Percentiles rank a stretch among this genome's conserved stretches.
These are phyloP conservation scores for Palythoa grandiflora DNA, from an alignment of 92 coral and sea anemone genomes.

Conservation along the genomic window DNA sequence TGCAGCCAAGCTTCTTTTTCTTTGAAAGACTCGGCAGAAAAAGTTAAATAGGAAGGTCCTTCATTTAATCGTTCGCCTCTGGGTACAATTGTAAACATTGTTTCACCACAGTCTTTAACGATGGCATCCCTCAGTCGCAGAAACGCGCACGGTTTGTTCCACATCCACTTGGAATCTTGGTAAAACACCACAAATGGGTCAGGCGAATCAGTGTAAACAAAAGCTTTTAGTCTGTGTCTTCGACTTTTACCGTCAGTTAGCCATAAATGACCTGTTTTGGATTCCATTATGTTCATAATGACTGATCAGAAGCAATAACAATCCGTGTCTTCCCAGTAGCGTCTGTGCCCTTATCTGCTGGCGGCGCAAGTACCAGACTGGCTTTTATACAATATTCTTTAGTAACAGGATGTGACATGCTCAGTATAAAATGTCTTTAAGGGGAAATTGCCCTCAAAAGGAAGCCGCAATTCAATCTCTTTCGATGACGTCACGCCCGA, in stretches of 20 bases:
- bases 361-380: neutral
- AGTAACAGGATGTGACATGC: conserved; percentile 50
- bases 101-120: conserved; percentile 68
- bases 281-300: conserved; percentile 80
- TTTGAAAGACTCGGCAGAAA: conserved; percentile 65
- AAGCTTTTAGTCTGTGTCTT: conserved; percentile 72
- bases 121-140: conserved; percentile 71
- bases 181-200: conserved; percentile 91
- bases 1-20: conserved; percentile 81
- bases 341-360: neutral
- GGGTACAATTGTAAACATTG: conserved; percentile 76
- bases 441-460: neutral
- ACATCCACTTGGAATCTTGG: conserved; percentile 69
- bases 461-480: conserved; percentile 12
- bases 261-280: conserved; percentile 79
- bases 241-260: conserved; percentile 49
- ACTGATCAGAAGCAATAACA: neutral
- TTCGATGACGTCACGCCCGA: conserved; percentile 15
- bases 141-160: conserved; percentile 88
- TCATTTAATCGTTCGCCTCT: conserved; percentile 82
- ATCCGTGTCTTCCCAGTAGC: neutral
- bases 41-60: conserved; percentile 70
- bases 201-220: conserved; percentile 75
- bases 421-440: neutral
- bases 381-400: conserved; percentile 20